Evolutionary conservation across 2,797 vertebrate genomes (phyloP), one percentile per base, ranked within the genome.

Genomic region (Brachyalestes nurse): DNA sequence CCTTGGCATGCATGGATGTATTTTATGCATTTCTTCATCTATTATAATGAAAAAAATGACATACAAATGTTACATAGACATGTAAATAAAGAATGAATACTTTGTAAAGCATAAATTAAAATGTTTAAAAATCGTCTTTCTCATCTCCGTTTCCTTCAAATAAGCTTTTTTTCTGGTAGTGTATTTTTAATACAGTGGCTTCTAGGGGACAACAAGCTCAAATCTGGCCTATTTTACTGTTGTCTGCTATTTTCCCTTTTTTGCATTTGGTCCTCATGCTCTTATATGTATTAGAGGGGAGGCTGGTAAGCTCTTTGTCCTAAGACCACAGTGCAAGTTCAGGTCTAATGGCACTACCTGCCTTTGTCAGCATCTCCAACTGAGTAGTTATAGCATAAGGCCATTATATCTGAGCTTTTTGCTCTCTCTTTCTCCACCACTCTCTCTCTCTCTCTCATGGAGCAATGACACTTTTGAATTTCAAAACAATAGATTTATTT

Each of bases 291-390:
- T 69, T 34, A 57, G 42, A 23, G 57, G 16, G 23, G 23, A 45
- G 55, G 49, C 49, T 64, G 69, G 73, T 74, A 21, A n/a, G 21
- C 28, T 75, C 65, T 85, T 83, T 81, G 28, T 83, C 61, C 28
- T 2, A 19, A 65, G 42, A 12, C 49, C 79, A 51, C 66, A 51
- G 47, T 78, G 58, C 64, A 74, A 72, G 72, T 67, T 85, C 40
- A 61, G 65, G 71, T 75, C 73, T 60, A 85, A 75, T 73, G 73
- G 75, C 67, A 42, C 45, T 81, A 42, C 64, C 79, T 75, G 62
- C 40, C 8, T 21, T 81, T 85, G 79, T 79, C 78, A 76, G 77
- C 34, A 77, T 60, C 62, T 53, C 67, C 65, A 78, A 42, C 17
- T 78, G 23, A 80, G 53, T 60, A 80, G 51, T 70, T 42, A 75